These are phyloP conservation scores for Sericinus montela DNA, from an alignment of 2,888 invertebrate species.

Conservation along the genomic window DNA sequence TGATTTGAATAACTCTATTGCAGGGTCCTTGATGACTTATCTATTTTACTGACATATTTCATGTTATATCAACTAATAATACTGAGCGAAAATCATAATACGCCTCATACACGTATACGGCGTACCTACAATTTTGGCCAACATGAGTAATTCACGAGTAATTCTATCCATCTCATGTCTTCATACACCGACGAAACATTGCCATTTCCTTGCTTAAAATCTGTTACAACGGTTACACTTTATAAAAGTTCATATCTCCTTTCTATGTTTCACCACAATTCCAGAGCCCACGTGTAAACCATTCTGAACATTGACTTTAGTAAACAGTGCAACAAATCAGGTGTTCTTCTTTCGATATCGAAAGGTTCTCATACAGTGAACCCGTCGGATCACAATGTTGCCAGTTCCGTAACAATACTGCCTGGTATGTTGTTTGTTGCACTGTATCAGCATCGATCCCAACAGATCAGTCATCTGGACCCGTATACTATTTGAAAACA, in stretches of 20 bases:
- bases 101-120: conserved; percentile 46
- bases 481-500: conserved; percentile 42
- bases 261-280: conserved; percentile 5
- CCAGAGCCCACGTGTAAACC: background rate
- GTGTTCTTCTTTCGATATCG: background rate
- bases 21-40: conserved; percentile 55
- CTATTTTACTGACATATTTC: conserved; percentile 37
- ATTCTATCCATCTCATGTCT: conserved; percentile 21
- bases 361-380: background rate
- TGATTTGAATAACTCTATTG: conserved; percentile 21
- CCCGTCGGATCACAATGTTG: too few species aligned
- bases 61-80: conserved; percentile 62
- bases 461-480: conserved; percentile 37
- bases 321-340: conserved; percentile 4
- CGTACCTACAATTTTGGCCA: conserved; percentile 71
- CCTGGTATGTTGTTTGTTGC: conserved; percentile 16
- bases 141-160: conserved; percentile 60
- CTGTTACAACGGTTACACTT: background rate
- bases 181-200: conserved; percentile 8
- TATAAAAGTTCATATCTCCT: background rate
- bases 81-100: conserved; percentile 71
- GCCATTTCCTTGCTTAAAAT: background rate
- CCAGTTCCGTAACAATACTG: too few species aligned
- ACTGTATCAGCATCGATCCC: conserved; percentile 17
- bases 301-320: conserved; percentile 1